Evolutionary conservation across 2,797 vertebrate genomes (phyloP), one percentile per base, ranked within the genome.

Genomic region (Acrossocheilus fasciatus): DNA sequence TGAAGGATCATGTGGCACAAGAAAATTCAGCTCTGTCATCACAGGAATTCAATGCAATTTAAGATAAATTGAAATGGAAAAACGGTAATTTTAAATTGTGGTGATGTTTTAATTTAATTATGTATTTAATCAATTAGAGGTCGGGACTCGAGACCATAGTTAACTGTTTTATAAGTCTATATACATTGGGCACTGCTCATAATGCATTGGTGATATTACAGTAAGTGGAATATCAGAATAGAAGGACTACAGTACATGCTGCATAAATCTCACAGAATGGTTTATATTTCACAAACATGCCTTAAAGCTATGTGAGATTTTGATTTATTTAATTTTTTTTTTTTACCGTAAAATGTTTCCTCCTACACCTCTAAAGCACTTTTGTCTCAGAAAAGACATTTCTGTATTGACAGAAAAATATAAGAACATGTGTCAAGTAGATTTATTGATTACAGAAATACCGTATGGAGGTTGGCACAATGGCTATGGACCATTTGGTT

Each of bases 401-500:
- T 30, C 2, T 74, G 73, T 41, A 59, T 17, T 41, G n/a, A 64
- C 14, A 26, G 15, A 30, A 64, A 64, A 34, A 14, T 34, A 20
- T 79, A 10, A 26, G 47, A 57, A 82, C 20, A 72, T 72, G 34
- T 72, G 47, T 62, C 23, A 83, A 74, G 36, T 8, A 30, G 6
- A 11, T 36, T 8, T 41, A 15, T 59, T 41, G 82, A 52, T 86
- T 89, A 34, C 88, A 99, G 98, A 99, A 99, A 94, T 99, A 99
- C 90, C 97, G 98, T 0, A 69, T 97, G 92, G 98, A 99, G 92
- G 98, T 99, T 1, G 98, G 98, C 81, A 97, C 96, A 2, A 98
- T 99, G 90, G 97, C 98, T 0, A 98, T 99, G 98, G 96, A 97
- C 6, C 97, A 98, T 90, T 95, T 99, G 90, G 94, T 99, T 90